Conservation (phyloP, 2,797 vertebrate species). For the Chaetophractus vellerosus region DNA sequence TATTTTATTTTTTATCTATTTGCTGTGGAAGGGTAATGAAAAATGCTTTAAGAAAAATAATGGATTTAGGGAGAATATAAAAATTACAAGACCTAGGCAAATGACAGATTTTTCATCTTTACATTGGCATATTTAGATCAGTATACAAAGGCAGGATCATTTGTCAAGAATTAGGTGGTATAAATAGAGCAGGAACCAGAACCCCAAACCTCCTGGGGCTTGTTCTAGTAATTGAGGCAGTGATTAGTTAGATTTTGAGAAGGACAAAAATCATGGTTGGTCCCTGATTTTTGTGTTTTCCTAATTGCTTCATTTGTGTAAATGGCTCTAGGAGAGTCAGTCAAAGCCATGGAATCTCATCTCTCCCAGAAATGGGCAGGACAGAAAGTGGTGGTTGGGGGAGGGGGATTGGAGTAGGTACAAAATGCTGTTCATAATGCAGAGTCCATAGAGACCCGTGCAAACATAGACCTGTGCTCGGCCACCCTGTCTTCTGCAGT, state of each 20-base stretch:
- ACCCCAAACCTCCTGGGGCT: neutral
- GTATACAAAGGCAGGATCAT: slow-evolving; percentile 27
- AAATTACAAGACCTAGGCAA: neutral
- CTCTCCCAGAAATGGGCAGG: neutral
- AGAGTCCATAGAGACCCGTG: neutral
- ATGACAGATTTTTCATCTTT: neutral
- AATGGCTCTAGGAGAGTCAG: slow-evolving; percentile 13
- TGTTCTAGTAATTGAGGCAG: slow-evolving; percentile 34
- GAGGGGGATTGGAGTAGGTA: too few relatives aligned
- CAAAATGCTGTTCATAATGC: too few relatives aligned
- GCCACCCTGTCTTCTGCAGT: too few relatives aligned
- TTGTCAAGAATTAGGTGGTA: neutral
- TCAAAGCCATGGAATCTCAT: neutral
- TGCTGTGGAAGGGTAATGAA: neutral
- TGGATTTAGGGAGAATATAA: neutral
- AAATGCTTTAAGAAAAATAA: slow-evolving; percentile 58
- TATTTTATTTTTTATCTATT: slow-evolving; percentile 62
- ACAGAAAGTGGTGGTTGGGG: neutral
- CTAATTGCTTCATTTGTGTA: slow-evolving; percentile 78
- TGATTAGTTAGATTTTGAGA: slow-evolving; percentile 39
- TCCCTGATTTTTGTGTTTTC: slow-evolving; percentile 43
- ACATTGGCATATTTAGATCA: neutral
- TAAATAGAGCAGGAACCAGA: neutral
- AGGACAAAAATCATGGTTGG: slow-evolving; percentile 68
- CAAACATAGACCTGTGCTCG: neutral